Conservation (phyloP, 2,888 invertebrate genomes). For the Lochmaea crataegi region DNA sequence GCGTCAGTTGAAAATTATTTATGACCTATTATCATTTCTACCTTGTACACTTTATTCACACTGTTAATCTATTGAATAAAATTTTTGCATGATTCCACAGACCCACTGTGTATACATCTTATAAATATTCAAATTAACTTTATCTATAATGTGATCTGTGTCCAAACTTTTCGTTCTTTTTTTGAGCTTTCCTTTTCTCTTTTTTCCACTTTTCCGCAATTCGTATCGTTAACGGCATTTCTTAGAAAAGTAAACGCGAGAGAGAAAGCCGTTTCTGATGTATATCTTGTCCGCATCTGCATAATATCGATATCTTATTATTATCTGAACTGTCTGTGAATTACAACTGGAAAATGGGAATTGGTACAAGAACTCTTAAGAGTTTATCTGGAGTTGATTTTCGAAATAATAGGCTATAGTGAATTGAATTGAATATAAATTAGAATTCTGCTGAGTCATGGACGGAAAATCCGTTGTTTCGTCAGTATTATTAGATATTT, state of each 20-base stretch:
- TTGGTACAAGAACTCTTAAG: constrained; percentile 16
- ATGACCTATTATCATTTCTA: too few relatives aligned
- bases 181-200: not conserved
- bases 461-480: not conserved
- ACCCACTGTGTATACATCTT: not conserved
- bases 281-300: constrained; percentile 38
- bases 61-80: too few relatives aligned
- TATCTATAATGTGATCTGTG: not conserved
- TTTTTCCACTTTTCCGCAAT: not conserved
- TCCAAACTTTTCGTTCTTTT: not conserved
- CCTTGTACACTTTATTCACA: too few relatives aligned
- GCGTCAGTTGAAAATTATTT: too few relatives aligned
- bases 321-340: constrained; percentile 33
- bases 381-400: not conserved
- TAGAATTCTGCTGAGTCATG: not conserved
- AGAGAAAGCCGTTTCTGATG: constrained; percentile 26
- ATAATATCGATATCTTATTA: constrained; percentile 42
- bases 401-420: not conserved
- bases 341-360: constrained; percentile 36
- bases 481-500: too few relatives aligned
- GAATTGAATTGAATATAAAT: not conserved
- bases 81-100: too few relatives aligned
- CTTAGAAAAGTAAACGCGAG: constrained; percentile 11
- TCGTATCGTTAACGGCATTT: constrained; percentile 14
- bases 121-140: not conserved